Conservation (phyloP, 2,888 invertebrate genomes). For the Apomyelois bistriatella region DNA sequence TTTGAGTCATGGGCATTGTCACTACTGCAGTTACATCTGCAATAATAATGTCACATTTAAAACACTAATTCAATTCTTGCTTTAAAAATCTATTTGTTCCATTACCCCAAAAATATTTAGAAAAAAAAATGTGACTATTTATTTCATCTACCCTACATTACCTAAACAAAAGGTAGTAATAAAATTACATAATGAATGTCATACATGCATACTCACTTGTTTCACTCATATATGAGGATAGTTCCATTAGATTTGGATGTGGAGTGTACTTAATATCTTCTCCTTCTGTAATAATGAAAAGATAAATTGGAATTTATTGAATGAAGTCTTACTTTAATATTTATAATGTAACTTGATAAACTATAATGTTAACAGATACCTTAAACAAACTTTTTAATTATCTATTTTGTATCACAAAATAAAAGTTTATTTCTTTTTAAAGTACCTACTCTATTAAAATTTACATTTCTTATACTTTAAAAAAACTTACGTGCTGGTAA, state of each 20-base stretch:
- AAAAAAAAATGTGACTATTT: not conserved
- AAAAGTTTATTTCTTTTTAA: no score
- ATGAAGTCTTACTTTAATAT: no score
- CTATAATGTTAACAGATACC: no score
- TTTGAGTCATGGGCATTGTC: conserved; percentile 71
- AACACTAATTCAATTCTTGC: not conserved
- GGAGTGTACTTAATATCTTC: conserved; percentile 65
- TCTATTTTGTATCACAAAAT: not conserved
- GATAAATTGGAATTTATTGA: no score
- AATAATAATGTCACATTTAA: conserved; percentile 24
- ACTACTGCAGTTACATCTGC: conserved; percentile 74
- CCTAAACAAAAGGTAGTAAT: not conserved
- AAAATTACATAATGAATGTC: not conserved
- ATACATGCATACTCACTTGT: conserved; percentile 52
- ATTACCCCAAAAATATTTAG: not conserved
- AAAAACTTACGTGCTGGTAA: conserved; percentile 59
- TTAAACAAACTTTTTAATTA: not conserved
- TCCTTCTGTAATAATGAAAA: conserved; percentile 43
- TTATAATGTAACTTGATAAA: no score
- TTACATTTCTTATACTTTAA: not conserved
- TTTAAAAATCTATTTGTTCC: not conserved
- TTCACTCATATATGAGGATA: conserved; percentile 74
- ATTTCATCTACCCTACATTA: not conserved
- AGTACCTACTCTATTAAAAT: no score
- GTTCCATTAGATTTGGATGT: conserved; percentile 69